Base-by-base conservation (phyloP, 2,113 vertebrate species). In the Callipepla squamata region DNA sequence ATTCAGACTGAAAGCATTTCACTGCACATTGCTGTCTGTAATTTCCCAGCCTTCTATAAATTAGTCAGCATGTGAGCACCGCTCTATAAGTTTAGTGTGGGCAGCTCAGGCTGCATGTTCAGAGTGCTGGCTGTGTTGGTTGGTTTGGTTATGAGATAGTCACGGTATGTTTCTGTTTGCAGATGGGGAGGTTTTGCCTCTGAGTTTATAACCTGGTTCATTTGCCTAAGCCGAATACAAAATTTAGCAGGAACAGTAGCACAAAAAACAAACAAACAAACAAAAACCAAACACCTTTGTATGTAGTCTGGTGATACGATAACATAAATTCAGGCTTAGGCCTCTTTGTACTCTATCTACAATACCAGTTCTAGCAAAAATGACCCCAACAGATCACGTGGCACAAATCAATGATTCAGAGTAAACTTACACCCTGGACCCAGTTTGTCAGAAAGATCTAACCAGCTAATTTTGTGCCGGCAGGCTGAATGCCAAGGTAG, bases 241-340 rank as follows among this genome's bases (percentile, higher is more conserved):
- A 67, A 47, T 70, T 86, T 18, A 67, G 11, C 11, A 30, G 38
- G 68, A 91, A 59, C 42, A 30, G 51, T 4, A 48, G 42, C 51
- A 80, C 22, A 53, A 16, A 53, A 16, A 50, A 40, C 11, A 40
- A 40, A 40, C 5, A 40, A 40, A 40, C 36, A 40, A 40, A 40
- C 12, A 40, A 40, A 40, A 40, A 11, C 12, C 40, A 40, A 40
- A 40, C 40, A 40, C 12, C 40, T 40, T 53, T 53, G 8, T 28
- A 34, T 19, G 7, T 9, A 42, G 17, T 16, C 38, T 0, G 0
- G 30, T 15, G 11, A 66, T 7, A 23, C 1, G 4, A 2, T 26
- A 36, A 20, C n/a, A 16, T 76, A 65, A 55, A 65, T 63, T 40
- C 77, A 73, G 32, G 26, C 58, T 42, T 57, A 48, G 48, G 38